Evolutionary conservation across 2,113 vertebrate species (phyloP), one percentile per base, ranked within the genome.

Genomic region (Lepisosteus oculatus): DNA sequence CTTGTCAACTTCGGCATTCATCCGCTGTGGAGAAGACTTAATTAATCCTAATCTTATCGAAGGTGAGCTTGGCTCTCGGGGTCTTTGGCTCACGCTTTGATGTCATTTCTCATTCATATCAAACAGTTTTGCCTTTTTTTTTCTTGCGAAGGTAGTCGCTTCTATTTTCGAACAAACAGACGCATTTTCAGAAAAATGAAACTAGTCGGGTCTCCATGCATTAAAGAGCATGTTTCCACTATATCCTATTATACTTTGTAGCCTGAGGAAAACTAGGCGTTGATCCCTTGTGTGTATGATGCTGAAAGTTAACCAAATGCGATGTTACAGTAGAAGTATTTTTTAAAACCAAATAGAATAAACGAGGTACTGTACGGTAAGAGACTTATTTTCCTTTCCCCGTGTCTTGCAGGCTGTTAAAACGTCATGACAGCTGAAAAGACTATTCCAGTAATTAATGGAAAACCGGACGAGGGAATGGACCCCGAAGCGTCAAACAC

Each of bases 371-470:
- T 69, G 13, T 29, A 29, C 29, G 54, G 51, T 47, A 12, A 51
- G 29, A 29, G 1, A 29, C 29, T 29, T 2, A 29, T 29, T 29
- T 29, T 29, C 29, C 29, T 29, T 29, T 29, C 29, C 29, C 29
- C 29, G 29, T 73, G 9, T 57, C 71, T 74, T 56, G 68, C 82
- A 92, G 93, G 89, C 92, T 93, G 89, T 84, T 83, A 85, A 81
- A 82, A 90, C 90, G 91, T 89, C 94, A 99, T 99, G 97, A 98
- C 95, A 90, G 95, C 94, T 85, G 97, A 98, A 88, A 97, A 98
- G 90, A 94, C 93, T 62, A 92, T 94, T 85, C 95, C 97, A 71
- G 91, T 96, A 78, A 92, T 95, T 89, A 97, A 98, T 29, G 97
- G 95, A 80, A 98, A 97, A 83, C 91, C 95, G 47, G 97, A 97